A percentile compares a stretch with the other conserved stretches of the same genome.
phyloP scores from a whole-genome alignment of 1,140 invertebrate genomes.

The Ladona fulva region DNA sequence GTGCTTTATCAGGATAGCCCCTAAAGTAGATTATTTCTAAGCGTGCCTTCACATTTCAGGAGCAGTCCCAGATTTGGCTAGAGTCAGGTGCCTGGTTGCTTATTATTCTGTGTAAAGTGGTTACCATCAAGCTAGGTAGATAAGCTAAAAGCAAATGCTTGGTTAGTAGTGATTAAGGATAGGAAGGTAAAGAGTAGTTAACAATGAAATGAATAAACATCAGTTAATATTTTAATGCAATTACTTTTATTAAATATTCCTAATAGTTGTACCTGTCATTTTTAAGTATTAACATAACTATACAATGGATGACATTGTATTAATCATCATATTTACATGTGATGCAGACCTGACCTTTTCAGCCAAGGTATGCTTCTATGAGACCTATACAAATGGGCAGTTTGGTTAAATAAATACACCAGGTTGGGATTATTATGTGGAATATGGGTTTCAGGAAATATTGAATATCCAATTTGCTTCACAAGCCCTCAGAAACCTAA shows the following conservation, averaged over 20 bases:
- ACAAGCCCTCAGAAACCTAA: not conserved
- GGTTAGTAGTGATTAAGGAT: too few relatives aligned
- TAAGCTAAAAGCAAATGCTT: too few relatives aligned
- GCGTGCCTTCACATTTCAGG: too few relatives aligned
- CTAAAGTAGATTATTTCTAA: too few relatives aligned
- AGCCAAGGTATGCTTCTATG: not conserved
- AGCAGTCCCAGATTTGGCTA: too few relatives aligned
- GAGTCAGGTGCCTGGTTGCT: too few relatives aligned
- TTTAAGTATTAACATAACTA: conserved; percentile 11
- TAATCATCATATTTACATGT: conserved; percentile 10
- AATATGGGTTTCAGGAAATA: conserved; percentile 4
- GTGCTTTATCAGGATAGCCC: too few relatives aligned
- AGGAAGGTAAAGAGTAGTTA: too few relatives aligned
- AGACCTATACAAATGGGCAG: conserved; percentile 8
- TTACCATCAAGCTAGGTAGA: too few relatives aligned
- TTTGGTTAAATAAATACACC: conserved; percentile 7
- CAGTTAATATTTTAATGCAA: not conserved
- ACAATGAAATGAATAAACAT: too few relatives aligned
- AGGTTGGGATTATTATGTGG: not conserved
- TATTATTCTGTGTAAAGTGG: too few relatives aligned
- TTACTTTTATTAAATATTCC: conserved; percentile 11
- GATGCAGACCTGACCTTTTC: not conserved
- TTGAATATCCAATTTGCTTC: conserved; percentile 7
- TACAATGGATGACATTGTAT: conserved; percentile 10
- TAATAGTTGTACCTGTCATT: conserved; percentile 7